Conservation (phyloP, 2,113 vertebrate species). For the Gorsachius goisagi region DNA sequence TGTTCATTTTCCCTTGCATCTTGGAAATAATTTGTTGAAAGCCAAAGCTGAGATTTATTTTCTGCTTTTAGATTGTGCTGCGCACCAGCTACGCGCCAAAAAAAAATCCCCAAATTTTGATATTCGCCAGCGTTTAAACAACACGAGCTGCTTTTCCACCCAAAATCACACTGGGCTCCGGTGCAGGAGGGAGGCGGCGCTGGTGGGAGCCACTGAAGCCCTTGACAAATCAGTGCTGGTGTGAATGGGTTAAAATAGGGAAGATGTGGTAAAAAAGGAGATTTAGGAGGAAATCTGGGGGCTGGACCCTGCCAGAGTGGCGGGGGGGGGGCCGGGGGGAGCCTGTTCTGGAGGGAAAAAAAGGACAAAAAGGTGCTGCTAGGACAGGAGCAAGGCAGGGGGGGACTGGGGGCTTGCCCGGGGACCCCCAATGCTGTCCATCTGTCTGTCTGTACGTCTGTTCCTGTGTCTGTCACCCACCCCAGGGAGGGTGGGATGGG, state of each 20-base stretch:
- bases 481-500: too few relatives aligned
- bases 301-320: too few relatives aligned
- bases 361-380: too few relatives aligned
- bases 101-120: neutral
- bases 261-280: neutral
- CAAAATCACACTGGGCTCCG: neutral
- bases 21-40: conserved; percentile 64
- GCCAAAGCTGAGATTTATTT: conserved; percentile 41
- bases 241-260: neutral
- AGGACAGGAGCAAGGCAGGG: too few relatives aligned
- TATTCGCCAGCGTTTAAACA: rapidly evolving
- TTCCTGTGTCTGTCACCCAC: too few relatives aligned
- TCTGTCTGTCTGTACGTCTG: too few relatives aligned
- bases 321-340: rapidly evolving
- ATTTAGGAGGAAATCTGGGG: neutral
- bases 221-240: too few relatives aligned
- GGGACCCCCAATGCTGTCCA: too few relatives aligned
- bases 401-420: too few relatives aligned
- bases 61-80: conserved; percentile 73
- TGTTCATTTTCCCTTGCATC: conserved; percentile 51
- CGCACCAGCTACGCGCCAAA: neutral
- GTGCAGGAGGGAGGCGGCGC: neutral
- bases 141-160: neutral
- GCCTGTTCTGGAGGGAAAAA: too few relatives aligned
- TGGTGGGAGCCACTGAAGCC: neutral